phyloP scores from a whole-genome alignment of 2,888 invertebrate species.

The Sylvicola fuscatus region DNA sequence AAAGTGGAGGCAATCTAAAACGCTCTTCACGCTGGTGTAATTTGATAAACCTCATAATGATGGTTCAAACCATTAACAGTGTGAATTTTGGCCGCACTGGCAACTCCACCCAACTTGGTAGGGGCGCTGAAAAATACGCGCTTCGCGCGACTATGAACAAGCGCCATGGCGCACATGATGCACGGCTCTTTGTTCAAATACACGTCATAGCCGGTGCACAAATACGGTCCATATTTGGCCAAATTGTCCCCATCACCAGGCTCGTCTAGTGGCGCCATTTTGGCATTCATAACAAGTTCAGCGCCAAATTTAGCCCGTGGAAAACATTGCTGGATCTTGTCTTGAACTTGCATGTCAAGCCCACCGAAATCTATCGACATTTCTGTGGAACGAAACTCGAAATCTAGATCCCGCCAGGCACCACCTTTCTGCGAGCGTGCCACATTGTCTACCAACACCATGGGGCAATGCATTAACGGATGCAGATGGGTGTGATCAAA shows the following conservation, averaged over 20 bases:
- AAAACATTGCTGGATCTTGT: slow-evolving; percentile 21
- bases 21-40: too few species aligned
- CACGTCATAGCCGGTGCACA: slow-evolving; percentile 74
- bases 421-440: slow-evolving; percentile 68
- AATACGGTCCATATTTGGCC: slow-evolving; percentile 38
- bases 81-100: slow-evolving; percentile 53
- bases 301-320: slow-evolving; percentile 28
- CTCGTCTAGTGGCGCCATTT: slow-evolving; percentile 15
- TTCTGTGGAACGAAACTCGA: slow-evolving; percentile 8
- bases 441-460: slow-evolving; percentile 71
- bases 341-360: slow-evolving; percentile 24
- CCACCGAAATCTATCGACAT: slow-evolving; percentile 17
- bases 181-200: slow-evolving; percentile 78
- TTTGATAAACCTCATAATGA: slow-evolving; percentile 64
- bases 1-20: too few species aligned
- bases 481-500: slow-evolving; percentile 33
- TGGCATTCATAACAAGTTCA: slow-evolving; percentile 14
- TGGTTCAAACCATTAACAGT: slow-evolving; percentile 66
- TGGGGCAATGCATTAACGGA: slow-evolving; percentile 63
- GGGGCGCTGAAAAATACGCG: slow-evolving; percentile 56
- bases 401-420: slow-evolving; percentile 30
- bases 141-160: slow-evolving; percentile 72
- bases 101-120: slow-evolving; percentile 43
- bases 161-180: slow-evolving; percentile 86
- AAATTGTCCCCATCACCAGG: slow-evolving; percentile 17